Base-by-base conservation (phyloP, 1,140 invertebrate species). In the Drosophila littoralis region DNA sequence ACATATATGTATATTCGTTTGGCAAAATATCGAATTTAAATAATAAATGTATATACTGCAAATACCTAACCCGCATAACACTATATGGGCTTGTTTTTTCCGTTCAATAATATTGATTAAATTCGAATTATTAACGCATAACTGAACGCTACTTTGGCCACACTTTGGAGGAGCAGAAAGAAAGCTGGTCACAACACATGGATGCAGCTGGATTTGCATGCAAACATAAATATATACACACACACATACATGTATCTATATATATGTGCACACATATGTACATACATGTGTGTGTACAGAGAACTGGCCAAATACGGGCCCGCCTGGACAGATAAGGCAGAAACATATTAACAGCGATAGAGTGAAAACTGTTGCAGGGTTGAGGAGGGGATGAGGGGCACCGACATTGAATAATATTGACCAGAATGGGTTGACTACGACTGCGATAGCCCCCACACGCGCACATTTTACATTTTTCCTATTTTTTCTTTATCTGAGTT, bases 71-170 rank as follows among this genome's bases (percentile, higher is more conserved):
- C 22, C 5, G n/a, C n/a, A 33, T 45, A 33, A 13, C 42, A 1
- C n/a, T 45, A 32, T 32, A 52, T 33, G 61, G 55, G 6, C 15
- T 60, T 72, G 32, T 43, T 42, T 66, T 71, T 51, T 65, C 28
- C 52, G 68, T 38, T 74, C 58, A 55, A 83, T 73, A 74, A 51
- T 89, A 89, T 89, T 83, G 84, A 89, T 89, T 89, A 78, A 83
- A 81, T 84, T 75, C 65, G 45, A 75, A 89, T 89, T 89, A 89
- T 78, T 89, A 89, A 89, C 84, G 63, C 84, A 73, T 75, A 73
- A 76, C 40, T 84, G 75, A 68, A 74, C 81, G 80, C 48, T 52
- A 65, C 35, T 55, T 28, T 42, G 46, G 51, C 32, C 10, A 15
- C 17, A 40, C 40, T 58, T 51, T 58, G 60, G 15, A 43, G 60